phyloP scores from a whole-genome alignment of 2,888 invertebrate genomes.

The Synanthedon formicaeformis region DNA sequence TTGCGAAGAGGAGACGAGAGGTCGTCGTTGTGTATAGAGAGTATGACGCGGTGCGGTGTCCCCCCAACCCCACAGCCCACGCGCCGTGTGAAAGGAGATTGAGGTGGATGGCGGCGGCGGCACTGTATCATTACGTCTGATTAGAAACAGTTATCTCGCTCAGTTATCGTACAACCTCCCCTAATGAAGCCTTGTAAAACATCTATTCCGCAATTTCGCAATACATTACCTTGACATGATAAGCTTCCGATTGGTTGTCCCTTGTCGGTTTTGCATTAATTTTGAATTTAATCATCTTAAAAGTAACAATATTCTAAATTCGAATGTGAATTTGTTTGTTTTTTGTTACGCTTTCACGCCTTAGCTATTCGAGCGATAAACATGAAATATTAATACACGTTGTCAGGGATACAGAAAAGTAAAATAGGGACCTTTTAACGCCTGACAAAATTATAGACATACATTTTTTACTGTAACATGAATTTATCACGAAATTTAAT shows the following conservation, averaged over 20 bases:
- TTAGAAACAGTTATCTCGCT: constrained; percentile 64
- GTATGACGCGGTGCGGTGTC: neutral
- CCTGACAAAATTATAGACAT: too few species aligned
- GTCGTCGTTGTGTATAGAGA: constrained; percentile 2
- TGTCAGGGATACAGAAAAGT: too few species aligned
- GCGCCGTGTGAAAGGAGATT: constrained; percentile 6
- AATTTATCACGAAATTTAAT: too few species aligned
- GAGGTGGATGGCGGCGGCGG: constrained; percentile 13
- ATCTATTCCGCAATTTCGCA: constrained; percentile 46
- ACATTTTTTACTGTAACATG: too few species aligned
- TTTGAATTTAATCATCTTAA: neutral
- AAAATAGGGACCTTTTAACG: too few species aligned
- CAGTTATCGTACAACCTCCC: constrained; percentile 58
- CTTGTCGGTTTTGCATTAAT: constrained; percentile 21
- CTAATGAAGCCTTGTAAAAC: constrained; percentile 63
- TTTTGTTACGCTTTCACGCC: too few species aligned
- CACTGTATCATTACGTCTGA: constrained; percentile 53
- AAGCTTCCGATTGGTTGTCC: constrained; percentile 45
- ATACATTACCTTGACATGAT: constrained; percentile 46
- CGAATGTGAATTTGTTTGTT: too few species aligned
- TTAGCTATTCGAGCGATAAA: too few species aligned
- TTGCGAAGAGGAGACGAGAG: constrained; percentile 16
- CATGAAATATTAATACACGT: too few species aligned
- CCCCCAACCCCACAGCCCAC: constrained; percentile 4
- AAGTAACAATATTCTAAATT: too few species aligned